Evolutionary conservation across 2,113 vertebrate genomes (phyloP).

Genomic region (Myodes glareolus): DNA sequence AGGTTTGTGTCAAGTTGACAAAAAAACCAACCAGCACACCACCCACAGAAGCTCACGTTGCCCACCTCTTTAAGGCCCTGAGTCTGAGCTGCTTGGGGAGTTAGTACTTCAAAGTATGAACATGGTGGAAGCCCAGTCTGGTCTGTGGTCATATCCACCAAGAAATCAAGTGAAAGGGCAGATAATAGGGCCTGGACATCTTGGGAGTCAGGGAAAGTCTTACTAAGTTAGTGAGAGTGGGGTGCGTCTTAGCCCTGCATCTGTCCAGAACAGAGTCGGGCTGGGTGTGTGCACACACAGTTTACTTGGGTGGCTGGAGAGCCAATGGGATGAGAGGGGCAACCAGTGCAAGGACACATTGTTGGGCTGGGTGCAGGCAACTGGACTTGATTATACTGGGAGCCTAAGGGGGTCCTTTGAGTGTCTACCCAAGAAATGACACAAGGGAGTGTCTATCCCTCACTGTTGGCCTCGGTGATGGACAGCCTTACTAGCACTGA

Average conservation of each 20-base stretch:
- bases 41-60: neutral
- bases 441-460: neutral
- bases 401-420: neutral
- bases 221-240: neutral
- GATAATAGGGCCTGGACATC: neutral
- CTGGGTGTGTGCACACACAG: neutral
- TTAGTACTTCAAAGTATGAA: neutral
- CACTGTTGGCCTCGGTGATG: neutral
- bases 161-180: neutral
- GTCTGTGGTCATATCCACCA: neutral
- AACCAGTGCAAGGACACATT: neutral
- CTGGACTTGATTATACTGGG: neutral
- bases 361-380: neutral
- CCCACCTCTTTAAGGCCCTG: neutral
- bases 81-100: neutral
- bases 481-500: neutral
- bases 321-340: neutral
- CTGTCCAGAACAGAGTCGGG: neutral
- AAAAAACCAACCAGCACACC: neutral
- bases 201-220: neutral
- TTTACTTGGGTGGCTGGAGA: neutral
- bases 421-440: neutral
- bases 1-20: neutral
- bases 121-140: neutral
- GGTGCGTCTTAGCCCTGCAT: neutral